Base-by-base conservation (phyloP, 2,113 vertebrate genomes). In the Heterotis niloticus region DNA sequence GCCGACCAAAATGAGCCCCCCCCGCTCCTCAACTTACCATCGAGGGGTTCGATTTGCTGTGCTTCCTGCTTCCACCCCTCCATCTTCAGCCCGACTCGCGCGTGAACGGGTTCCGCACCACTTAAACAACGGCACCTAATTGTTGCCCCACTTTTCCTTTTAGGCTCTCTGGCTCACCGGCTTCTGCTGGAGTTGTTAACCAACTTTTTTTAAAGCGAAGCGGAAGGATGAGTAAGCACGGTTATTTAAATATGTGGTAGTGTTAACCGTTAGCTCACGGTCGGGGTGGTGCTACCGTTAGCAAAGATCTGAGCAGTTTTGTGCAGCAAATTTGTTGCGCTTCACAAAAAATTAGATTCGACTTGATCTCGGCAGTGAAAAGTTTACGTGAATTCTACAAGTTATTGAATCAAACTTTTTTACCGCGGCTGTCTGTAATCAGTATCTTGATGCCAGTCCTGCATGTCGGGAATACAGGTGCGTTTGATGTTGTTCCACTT, bases 321-420 rank as follows among this genome's bases (percentile, higher is more conserved):
- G n/a, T 23, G n/a, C 3, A 54, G 54, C 54, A 57, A 54, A 57
- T 28, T 59, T 74, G 71, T 20, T 74, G 51, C 56, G 51, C 23
- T 28, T 74, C 71, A 2, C n/a, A 57, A 74, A 74, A 62, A 62
- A 62, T 17, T 20, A 62, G 14, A 20, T 62, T 62, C 20, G 10
- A 62, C 59, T 62, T 62, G 24, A 54, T 28, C 54, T 24, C 54
- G 17, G 59, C 74, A 75, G 26, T 62, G 29, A 74, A 60, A 59
- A 62, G 54, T 62, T 75, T 74, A 20, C 59, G 60, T 60, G 56
- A 81, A 88, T 90, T 87, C 85, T 68, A 83, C 79, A 74, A 80
- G 78, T 81, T 80, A 85, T 88, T 88, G 84, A 80, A 81, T 86
- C 85, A 66, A 82, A 84, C 85, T 81, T 57, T 44, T 62, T 44